These are phyloP conservation scores for Chondrilla cf. caribensis DNA, from an alignment of 37 sponge, comb jelly and placozoan species.

Conservation along the genomic window DNA sequence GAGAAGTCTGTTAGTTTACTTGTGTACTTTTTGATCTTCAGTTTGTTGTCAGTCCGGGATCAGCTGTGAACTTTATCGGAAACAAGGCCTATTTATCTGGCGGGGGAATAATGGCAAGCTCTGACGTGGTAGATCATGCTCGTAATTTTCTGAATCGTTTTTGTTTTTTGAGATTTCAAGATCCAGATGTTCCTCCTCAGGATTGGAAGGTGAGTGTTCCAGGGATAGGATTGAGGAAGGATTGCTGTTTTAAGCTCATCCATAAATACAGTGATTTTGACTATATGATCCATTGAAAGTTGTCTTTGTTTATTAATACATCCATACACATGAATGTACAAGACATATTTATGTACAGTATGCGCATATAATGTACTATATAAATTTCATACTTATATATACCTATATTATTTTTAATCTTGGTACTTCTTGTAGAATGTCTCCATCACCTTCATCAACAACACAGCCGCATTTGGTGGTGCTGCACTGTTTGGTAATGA, in stretches of 20 bases:
- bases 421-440: constrained; percentile 19
- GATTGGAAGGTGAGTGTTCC: neutral
- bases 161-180: neutral
- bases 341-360: no score
- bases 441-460: neutral
- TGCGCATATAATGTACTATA: no score
- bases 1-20: no score
- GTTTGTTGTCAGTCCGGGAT: neutral
- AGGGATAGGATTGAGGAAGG: no score
- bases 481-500: constrained; percentile 16
- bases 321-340: no score
- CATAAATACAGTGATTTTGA: no score
- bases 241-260: no score
- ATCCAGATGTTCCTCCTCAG: neutral
- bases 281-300: no score
- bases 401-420: no score
- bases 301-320: no score
- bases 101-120: neutral
- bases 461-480: neutral
- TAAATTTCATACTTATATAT: no score
- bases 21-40: no score
- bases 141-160: neutral
- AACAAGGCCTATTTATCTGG: neutral
- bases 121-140: neutral
- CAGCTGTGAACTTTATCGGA: neutral